phyloP scores from a whole-genome alignment of 2,113 vertebrate genomes.

The Numida meleagris region DNA sequence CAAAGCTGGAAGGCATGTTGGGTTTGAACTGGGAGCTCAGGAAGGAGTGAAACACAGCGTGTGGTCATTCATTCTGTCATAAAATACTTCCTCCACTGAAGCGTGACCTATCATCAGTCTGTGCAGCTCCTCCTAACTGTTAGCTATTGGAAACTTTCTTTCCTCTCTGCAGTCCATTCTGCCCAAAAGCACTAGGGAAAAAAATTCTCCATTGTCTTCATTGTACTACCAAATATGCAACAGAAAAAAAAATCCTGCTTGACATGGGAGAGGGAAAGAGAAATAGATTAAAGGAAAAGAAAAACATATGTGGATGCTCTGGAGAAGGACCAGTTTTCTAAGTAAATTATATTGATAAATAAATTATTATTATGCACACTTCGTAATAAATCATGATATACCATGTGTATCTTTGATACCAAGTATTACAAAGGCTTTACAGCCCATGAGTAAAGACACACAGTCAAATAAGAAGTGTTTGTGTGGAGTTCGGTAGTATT shows the following conservation, averaged over 20 bases:
- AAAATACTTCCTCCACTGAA: background rate
- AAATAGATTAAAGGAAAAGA: background rate
- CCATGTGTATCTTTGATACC: background rate
- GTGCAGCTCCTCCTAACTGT: background rate
- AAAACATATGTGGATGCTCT: background rate
- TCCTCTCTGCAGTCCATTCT: background rate
- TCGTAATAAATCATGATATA: background rate
- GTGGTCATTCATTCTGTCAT: background rate
- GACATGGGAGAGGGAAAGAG: background rate
- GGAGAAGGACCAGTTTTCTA: background rate
- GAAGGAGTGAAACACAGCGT: background rate
- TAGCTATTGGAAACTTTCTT: background rate
- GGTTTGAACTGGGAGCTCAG: accelerated
- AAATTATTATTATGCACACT: background rate
- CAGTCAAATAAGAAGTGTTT: background rate
- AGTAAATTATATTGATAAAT: background rate
- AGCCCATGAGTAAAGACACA: background rate
- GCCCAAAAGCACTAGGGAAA: background rate
- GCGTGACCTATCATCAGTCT: background rate
- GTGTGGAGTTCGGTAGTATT: background rate
- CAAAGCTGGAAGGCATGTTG: background rate
- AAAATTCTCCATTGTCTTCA: conserved; percentile 2
- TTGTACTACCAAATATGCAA: background rate
- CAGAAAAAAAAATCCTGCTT: background rate
- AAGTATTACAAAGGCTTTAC: background rate